Evolutionary conservation across 2,888 invertebrate genomes (phyloP).

Genomic region (Dasypogon diadema): DNA sequence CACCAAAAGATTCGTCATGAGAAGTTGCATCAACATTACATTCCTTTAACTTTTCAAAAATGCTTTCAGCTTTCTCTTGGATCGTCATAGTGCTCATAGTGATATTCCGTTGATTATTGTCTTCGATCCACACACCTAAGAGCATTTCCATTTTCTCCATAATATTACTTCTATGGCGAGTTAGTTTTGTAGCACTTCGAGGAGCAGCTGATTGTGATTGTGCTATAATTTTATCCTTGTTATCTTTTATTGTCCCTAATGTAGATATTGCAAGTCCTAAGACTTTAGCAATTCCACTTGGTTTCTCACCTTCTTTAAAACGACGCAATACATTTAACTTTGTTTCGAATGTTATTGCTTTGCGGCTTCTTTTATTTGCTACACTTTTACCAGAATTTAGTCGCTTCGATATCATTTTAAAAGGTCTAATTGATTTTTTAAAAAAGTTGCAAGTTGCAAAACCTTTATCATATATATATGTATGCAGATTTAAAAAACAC

Average conservation of each 20-base stretch:
- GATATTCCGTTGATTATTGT: conserved; percentile 55
- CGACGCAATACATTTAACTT: conserved; percentile 56
- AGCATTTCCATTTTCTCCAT: conserved; percentile 12
- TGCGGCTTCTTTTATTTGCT: conserved; percentile 34
- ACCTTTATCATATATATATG: too few relatives aligned
- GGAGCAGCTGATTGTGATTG: conserved; percentile 56
- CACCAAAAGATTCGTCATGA: conserved; percentile 49
- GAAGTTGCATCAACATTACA: conserved; percentile 55
- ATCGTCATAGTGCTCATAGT: conserved; percentile 58
- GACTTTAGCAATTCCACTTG: conserved; percentile 56
- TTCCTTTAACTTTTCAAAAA: conserved; percentile 57
- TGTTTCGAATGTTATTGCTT: conserved; percentile 47
- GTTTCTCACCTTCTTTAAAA: conserved; percentile 55
- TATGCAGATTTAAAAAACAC: too few relatives aligned
- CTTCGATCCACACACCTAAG: conserved; percentile 57
- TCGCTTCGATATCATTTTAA: conserved; percentile 50
- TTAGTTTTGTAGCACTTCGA: conserved; percentile 53
- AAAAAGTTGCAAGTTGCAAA: too few relatives aligned
- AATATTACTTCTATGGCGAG: background rate
- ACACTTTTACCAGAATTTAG: conserved; percentile 48
- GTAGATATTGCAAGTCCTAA: conserved; percentile 56
- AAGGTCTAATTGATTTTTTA: too few relatives aligned
- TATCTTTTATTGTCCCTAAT: conserved; percentile 57
- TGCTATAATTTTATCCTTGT: conserved; percentile 56
- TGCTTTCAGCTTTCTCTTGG: conserved; percentile 58